Evolutionary conservation across 2,113 vertebrate species (phyloP), one percentile per base, ranked within the genome.

Genomic region (Parotia lawesii): DNA sequence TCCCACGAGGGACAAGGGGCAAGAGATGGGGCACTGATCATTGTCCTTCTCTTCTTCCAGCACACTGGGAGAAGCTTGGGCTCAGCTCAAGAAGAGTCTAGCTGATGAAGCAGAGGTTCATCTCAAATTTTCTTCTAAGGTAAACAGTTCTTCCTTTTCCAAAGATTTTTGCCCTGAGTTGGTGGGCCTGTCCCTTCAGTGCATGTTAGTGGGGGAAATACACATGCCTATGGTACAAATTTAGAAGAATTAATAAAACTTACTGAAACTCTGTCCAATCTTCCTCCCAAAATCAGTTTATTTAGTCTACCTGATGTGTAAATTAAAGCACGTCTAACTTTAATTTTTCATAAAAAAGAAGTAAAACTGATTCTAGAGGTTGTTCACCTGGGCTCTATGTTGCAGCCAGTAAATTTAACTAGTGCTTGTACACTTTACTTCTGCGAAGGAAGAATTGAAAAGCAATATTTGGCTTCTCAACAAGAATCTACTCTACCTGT

Each of bases 71-170:
- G 98, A 99, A 80, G 98, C 99, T 6, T 99, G 99, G 99, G 97
- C 98, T 54, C 99, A 99, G 93, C 97, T 99, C 62, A 99, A 99
- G 98, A 99, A 99, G 96, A 99, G 99, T 90, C 97, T 99, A 38
- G 97, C 99, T 14, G 99, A 99, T 12, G 99, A 99, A 91, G 99
- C 99, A 5, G 99, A 99, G 84, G 99, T 99, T 97, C 99, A 99
- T 95, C 98, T 99, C 72, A 99, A 99, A 94, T 99, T 99, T 97
- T 99, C 99, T 10, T 99, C 99, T 15, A 99, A 99, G 99, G 99
- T 99, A 98, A 96, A 37, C 42, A 23, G 21, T 54, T 88, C 44
- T 74, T 51, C 29, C 25, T 91, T 74, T 67, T 61, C 51, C 25
- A 42, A 45, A 64, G 24, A 44, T 74, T 50, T 88, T 90, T 86